phyloP scores from a whole-genome alignment of 2,888 invertebrate genomes.

The Laothoe populi region DNA sequence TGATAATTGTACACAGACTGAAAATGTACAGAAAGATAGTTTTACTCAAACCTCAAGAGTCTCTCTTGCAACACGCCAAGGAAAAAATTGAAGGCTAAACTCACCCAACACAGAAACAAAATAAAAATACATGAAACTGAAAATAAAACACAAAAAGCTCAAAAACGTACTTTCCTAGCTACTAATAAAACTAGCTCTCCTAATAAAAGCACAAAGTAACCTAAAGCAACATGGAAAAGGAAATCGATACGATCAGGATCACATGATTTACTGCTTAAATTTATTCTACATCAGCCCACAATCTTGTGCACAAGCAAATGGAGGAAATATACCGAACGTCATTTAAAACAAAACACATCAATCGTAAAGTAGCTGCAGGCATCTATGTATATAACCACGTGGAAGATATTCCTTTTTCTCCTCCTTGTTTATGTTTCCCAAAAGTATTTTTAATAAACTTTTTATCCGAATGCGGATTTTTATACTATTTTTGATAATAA shows the following conservation, averaged over 20 bases:
- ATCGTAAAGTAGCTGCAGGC: constrained; percentile 1
- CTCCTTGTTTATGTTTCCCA: not conserved
- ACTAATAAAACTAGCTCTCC: constrained; percentile 34
- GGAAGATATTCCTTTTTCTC: constrained; percentile 5
- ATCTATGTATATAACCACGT: not conserved
- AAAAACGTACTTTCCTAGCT: constrained; percentile 32
- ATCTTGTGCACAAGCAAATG: constrained; percentile 20
- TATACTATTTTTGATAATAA: not conserved
- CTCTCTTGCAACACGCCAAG: constrained; percentile 2
- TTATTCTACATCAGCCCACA: constrained; percentile 33
- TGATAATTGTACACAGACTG: constrained; percentile 1
- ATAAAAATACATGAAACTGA: not conserved
- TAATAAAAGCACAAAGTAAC: constrained; percentile 34
- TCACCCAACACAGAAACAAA: not conserved
- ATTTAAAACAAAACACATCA: constrained; percentile 1
- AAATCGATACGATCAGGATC: constrained; percentile 33
- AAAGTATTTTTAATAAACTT: not conserved
- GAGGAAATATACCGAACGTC: constrained; percentile 4
- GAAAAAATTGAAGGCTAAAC: not conserved
- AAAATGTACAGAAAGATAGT: not conserved
- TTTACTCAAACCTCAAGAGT: not conserved
- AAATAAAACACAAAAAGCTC: constrained; percentile 30
- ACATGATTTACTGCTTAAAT: constrained; percentile 34
- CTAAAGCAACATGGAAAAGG: constrained; percentile 31
- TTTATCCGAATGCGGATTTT: not conserved